Base-by-base conservation (phyloP, 64 coral and sea anemone species). In the Porites lutea region DNA sequence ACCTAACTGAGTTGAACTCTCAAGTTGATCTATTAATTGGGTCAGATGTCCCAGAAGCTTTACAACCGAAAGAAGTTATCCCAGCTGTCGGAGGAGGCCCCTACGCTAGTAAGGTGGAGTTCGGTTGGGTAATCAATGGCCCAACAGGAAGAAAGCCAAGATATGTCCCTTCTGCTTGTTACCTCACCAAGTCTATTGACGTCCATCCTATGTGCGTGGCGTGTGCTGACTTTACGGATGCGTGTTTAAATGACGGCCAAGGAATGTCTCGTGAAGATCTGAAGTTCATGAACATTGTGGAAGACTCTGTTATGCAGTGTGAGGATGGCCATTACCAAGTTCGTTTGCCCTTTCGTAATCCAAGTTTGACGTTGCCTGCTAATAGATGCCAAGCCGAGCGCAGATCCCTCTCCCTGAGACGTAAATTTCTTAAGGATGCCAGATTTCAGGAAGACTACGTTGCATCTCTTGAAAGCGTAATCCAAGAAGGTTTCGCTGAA, bases 121-220 rank as follows among this genome's bases (percentile, higher is more conserved):
- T 92, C 53, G 79, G 90, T 3, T 92, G 90, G 90, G 90, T 92
- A 6, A 78, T 85, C 53, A 92, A 85, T 92, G 90, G 90, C 53
- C 90, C 79, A n/a, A 52, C 44, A 76, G 90, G 90, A 74, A 18
- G 90, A 92, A 92, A 65, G 4, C 63, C 22, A 16, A 87, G 58
- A 16, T 58, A 71, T 73, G 22, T 57, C n/a, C 51, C 67, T 4
- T 79, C 19, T 50, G 1, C 67, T 12, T 22, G 52, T 12, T 72
- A 19, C 48, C 73, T 87, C 69, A 22, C 9, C 43, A 72, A 20
- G 22, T 72, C 69, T 43, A 22, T 27, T 9, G n/a, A 72, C 10
- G 12, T 23, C 43, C 21, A 72, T 72, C 69, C 69, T 22, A 72
- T 72, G 69, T 72, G 69, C 43, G 21, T 37, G 43, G 21, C 37